Evolutionary conservation across 2,888 invertebrate genomes (phyloP), one percentile per base, ranked within the genome.

Genomic region (Craniophora ligustri): DNA sequence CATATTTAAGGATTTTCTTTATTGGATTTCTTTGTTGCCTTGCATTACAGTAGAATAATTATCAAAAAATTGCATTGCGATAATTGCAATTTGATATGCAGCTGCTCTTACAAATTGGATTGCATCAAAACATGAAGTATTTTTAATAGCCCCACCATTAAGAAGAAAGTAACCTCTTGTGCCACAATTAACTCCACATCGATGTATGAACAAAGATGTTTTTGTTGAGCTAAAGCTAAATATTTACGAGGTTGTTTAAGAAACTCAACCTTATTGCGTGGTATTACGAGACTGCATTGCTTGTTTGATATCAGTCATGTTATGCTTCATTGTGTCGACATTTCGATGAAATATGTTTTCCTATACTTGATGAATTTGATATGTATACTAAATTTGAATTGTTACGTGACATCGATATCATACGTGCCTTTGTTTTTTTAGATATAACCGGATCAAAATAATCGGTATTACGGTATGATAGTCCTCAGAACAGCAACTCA

Each of bases 161-260:
- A 48, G 54, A 54, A 34, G 34, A 66, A 53, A 73, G 62, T 31
- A 11, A 7, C 7, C 47, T 26, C 69, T 69, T 51, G 41, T 48
- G 36, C 45, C 69, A 53, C 65, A 58, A 64, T 69, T 64, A 61
- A 61, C 56, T 40, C 32, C 23, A 50, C 62, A 56, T 63, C 44
- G 42, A 49, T 42, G 58, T 10, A 18, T 38, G 72, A 66, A 81
- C 76, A 81, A 75, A 69, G 72, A 70, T 64, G 70, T 68, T 73
- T 70, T 75, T 79, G 79, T 81, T 60, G 45, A 19, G 38, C 26
- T 15, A 16, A 53, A 66, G 45, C 50, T 53, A 45, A 60, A 63
- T 58, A 60, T 60, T 54, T 49, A 51, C 50, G 32, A 32, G n/a
- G 14, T 16, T 15, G 10, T 47, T 63, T 34, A 32, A 34, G 16